These are phyloP conservation scores for Salvator merianae DNA, from an alignment of 2,113 vertebrate species.

Conservation along the genomic window DNA sequence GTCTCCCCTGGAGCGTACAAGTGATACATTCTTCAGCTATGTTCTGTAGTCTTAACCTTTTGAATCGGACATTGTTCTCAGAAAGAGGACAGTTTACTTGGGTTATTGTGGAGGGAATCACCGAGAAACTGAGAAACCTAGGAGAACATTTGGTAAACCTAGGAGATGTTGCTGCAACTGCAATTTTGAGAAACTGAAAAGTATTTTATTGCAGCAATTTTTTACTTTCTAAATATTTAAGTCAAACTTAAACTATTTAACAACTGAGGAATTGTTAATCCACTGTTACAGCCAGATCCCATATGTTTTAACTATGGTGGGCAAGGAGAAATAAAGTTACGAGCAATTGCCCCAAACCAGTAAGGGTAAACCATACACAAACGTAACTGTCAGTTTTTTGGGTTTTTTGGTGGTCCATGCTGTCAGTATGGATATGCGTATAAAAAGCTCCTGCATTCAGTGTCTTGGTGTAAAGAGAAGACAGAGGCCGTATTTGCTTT, in stretches of 20 bases:
- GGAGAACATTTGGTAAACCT: constrained; percentile 63
- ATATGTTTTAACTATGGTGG: constrained; percentile 55
- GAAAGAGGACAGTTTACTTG: constrained; percentile 44
- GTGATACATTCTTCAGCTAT: constrained; percentile 65
- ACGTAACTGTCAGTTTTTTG: not conserved
- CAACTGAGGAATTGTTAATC: constrained; percentile 70
- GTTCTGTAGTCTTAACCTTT: constrained; percentile 64
- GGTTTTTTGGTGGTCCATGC: not conserved
- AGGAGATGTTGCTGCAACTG: constrained; percentile 69
- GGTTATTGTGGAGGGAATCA: constrained; percentile 63
- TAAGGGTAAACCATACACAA: not conserved
- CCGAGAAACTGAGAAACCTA: constrained; percentile 62
- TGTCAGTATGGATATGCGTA: not conserved
- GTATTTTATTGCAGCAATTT: constrained; percentile 75
- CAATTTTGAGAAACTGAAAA: constrained; percentile 73
- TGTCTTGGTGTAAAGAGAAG: not conserved
- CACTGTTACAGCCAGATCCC: constrained; percentile 60
- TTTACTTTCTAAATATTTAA: constrained; percentile 78
- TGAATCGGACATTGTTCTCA: constrained; percentile 62
- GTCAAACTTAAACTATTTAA: constrained; percentile 75
- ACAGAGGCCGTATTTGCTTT: too few relatives aligned
- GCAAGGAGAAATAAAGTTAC: constrained; percentile 52
- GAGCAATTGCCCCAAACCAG: constrained; percentile 37
- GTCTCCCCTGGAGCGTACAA: constrained; percentile 48
- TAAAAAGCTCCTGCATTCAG: not conserved